Conservation (phyloP, 2,113 vertebrate genomes). For the Gymnarchus niloticus region DNA sequence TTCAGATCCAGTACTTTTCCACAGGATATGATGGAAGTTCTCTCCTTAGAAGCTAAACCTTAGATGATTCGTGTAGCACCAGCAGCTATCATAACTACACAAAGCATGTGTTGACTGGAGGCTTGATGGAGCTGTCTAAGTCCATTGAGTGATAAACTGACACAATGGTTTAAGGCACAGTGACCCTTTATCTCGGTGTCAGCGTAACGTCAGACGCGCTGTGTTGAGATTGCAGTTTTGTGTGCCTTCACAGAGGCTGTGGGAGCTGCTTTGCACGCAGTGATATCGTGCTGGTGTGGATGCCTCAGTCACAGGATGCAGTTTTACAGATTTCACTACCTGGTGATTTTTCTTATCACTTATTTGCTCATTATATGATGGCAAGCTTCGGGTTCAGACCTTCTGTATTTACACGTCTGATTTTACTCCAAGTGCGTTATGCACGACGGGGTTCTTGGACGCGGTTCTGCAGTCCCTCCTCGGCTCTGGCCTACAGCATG, state of each 20-base stretch:
- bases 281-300: not conserved
- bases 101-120: not conserved
- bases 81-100: not conserved
- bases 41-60: not conserved
- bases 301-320: not conserved
- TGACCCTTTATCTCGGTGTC: not conserved
- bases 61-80: not conserved
- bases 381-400: not conserved
- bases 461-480: not conserved
- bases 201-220: not conserved
- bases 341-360: not conserved
- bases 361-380: not conserved
- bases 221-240: not conserved
- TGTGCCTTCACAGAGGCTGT: not conserved
- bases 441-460: not conserved
- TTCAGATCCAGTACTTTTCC: not conserved
- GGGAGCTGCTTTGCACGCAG: not conserved
- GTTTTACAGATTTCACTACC: not conserved
- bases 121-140: not conserved
- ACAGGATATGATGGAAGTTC: not conserved
- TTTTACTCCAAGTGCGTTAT: not conserved
- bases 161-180: not conserved
- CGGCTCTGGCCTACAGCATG: not conserved
- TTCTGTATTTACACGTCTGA: not conserved
- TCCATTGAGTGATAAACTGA: not conserved